phyloP scores from a whole-genome alignment of 2,113 vertebrate species.

The Pteropus alecto region DNA sequence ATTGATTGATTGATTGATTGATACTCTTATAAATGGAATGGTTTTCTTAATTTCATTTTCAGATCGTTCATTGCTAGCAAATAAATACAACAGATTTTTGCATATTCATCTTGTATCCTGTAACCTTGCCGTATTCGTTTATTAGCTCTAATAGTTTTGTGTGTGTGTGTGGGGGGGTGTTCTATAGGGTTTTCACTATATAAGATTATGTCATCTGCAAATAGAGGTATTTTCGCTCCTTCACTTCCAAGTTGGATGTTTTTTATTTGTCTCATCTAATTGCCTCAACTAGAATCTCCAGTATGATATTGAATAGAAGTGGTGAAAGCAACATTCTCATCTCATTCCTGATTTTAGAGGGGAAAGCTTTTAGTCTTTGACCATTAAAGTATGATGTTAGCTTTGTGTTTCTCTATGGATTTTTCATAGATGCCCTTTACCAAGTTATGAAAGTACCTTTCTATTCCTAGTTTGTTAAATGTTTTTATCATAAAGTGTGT shows the following conservation, averaged over 20 bases:
- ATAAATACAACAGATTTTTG: background rate
- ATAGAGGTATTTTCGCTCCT: background rate
- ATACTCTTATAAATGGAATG: background rate
- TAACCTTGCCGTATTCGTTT: background rate
- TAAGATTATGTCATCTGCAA: background rate
- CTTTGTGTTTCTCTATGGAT: background rate
- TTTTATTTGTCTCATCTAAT: background rate
- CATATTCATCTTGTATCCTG: background rate
- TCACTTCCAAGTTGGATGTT: background rate
- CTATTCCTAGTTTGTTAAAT: background rate
- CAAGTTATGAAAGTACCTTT: background rate
- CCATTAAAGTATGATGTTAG: background rate
- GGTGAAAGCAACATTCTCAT: background rate
- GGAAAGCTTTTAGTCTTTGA: background rate
- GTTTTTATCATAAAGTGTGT: background rate
- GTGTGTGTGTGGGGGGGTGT: background rate
- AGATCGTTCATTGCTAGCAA: background rate
- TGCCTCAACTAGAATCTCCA: background rate
- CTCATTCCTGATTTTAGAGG: background rate
- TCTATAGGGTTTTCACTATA: background rate
- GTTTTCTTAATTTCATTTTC: constrained; percentile 24
- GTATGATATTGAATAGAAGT: background rate
- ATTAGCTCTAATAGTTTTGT: background rate
- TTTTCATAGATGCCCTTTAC: background rate
- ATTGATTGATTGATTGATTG: background rate